A percentile compares a stretch with the other conserved stretches of the same genome.
Conservation (phyloP, 2,888 invertebrate species). For the Alentia gelatinosa region DNA sequence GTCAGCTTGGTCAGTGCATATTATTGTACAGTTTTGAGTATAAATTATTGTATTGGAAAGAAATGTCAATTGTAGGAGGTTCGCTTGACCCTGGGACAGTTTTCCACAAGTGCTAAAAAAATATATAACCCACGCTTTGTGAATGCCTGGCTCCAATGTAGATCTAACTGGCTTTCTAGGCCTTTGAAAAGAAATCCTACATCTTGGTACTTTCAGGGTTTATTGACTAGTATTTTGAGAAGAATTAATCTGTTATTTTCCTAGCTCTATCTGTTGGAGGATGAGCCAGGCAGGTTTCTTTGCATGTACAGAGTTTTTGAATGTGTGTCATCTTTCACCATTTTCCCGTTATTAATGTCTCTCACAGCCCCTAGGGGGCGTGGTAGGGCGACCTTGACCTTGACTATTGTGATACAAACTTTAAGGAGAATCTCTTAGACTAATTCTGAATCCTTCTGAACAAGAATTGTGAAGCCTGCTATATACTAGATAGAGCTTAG, state of each 20-base stretch:
- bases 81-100: slow-evolving; percentile 9
- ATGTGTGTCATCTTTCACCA: slow-evolving; percentile 44
- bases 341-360: slow-evolving; percentile 26
- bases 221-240: neutral
- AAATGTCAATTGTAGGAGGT: slow-evolving; percentile 1
- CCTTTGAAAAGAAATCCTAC: neutral
- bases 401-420: slow-evolving; percentile 16
- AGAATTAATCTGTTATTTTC: slow-evolving; percentile 14
- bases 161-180: neutral
- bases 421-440: slow-evolving; percentile 2
- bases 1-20: slow-evolving; percentile 35
- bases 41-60: slow-evolving; percentile 37
- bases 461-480: neutral
- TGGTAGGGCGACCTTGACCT: slow-evolving; percentile 2
- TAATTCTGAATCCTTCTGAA: neutral
- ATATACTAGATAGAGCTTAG: slow-evolving; percentile 41
- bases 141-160: neutral
- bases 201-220: slow-evolving; percentile 18
- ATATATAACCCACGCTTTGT: neutral
- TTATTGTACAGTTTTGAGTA: slow-evolving; percentile 37
- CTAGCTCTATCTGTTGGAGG: neutral
- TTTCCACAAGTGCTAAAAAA: neutral
- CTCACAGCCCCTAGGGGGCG: neutral
- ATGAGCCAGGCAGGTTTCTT: neutral
- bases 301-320: neutral